Conservation (phyloP, 2,888 invertebrate species). For the Acleris literana region DNA sequence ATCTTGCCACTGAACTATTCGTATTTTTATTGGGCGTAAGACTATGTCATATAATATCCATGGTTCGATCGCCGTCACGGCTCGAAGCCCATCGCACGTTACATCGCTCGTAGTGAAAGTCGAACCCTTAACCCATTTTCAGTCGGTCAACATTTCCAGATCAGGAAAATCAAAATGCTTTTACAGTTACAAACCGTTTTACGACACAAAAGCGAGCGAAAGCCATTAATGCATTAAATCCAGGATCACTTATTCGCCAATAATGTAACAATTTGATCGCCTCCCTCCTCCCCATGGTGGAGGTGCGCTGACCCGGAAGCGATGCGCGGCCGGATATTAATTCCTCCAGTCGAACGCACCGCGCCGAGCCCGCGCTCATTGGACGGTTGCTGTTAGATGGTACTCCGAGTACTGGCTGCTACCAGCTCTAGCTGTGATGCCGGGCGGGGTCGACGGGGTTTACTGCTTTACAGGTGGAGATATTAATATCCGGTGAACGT, state of each 20-base stretch:
- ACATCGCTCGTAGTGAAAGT: too few relatives aligned
- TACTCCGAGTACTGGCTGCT: not conserved
- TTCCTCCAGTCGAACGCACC: slow-evolving; percentile 66
- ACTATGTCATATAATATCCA: too few relatives aligned
- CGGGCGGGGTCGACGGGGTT: slow-evolving; percentile 43
- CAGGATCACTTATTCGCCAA: slow-evolving; percentile 41
- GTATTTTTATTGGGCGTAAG: too few relatives aligned
- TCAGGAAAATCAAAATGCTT: too few relatives aligned
- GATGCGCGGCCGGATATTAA: slow-evolving; percentile 67
- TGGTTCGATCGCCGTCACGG: too few relatives aligned
- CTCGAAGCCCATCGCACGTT: too few relatives aligned
- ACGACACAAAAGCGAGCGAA: slow-evolving; percentile 8
- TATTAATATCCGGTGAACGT: too few relatives aligned
- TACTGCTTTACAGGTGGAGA: not conserved
- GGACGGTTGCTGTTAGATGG: slow-evolving; percentile 9
- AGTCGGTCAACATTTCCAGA: too few relatives aligned
- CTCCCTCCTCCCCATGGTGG: slow-evolving; percentile 20
- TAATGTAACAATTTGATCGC: slow-evolving; percentile 62
- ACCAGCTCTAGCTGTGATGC: slow-evolving; percentile 28
- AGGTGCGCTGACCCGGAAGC: slow-evolving; percentile 63
- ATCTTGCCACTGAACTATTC: too few relatives aligned
- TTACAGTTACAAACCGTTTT: not conserved
- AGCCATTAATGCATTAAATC: slow-evolving; percentile 22
- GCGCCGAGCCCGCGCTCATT: slow-evolving; percentile 40
- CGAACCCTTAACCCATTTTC: too few relatives aligned